Conservation (phyloP, 2,113 vertebrate species). For the Lamprotornis superbus region DNA sequence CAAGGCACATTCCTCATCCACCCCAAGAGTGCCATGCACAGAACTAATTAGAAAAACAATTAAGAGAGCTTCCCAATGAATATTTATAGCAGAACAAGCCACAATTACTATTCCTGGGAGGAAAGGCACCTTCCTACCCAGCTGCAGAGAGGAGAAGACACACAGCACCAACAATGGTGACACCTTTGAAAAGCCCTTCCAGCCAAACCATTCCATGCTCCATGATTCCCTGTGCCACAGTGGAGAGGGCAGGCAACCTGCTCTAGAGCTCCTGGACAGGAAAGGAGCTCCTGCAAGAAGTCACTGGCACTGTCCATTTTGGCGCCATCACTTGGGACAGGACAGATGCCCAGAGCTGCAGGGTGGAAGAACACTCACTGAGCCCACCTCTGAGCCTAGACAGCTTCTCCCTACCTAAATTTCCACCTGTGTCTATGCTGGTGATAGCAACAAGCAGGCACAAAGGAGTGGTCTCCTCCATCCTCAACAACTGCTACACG, state of each 20-base stretch:
- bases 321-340: neutral
- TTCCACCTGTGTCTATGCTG: neutral
- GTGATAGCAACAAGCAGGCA: neutral
- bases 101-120: constrained; percentile 9
- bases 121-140: neutral
- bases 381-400: neutral
- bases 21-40: neutral
- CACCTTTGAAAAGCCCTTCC: neutral
- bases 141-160: neutral
- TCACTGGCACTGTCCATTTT: neutral
- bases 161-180: accelerated
- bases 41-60: constrained; percentile 59
- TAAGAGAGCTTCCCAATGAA: constrained; percentile 36
- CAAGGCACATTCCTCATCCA: neutral
- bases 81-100: constrained; percentile 35
- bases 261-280: neutral
- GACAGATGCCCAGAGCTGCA: neutral
- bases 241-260: neutral
- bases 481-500: neutral
- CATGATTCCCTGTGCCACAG: neutral
- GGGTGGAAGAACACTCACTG: neutral
- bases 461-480: neutral
- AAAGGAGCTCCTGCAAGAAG: neutral
- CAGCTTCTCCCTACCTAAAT: neutral
- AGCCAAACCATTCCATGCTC: neutral